phyloP scores from a whole-genome alignment of 2,888 invertebrate species.

The Eilema sororculum region DNA sequence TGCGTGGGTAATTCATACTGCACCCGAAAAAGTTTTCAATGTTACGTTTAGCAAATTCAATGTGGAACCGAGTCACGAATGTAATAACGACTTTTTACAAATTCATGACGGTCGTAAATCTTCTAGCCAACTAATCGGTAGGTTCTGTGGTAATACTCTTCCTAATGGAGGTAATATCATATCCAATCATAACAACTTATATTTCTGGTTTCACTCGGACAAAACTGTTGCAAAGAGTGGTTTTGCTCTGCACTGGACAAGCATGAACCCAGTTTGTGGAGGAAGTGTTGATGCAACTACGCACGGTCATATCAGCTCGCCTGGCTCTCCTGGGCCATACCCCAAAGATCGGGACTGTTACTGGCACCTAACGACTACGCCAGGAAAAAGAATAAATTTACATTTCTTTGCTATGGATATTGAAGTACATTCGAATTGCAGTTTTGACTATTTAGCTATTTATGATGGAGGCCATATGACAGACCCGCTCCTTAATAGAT shows the following conservation, averaged over 20 bases:
- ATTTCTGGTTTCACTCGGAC: constrained; percentile 94
- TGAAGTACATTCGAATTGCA: constrained; percentile 92
- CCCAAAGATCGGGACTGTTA: constrained; percentile 94
- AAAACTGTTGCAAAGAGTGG: constrained; percentile 88
- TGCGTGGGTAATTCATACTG: constrained; percentile 93
- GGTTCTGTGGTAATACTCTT: constrained; percentile 91
- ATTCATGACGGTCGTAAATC: constrained; percentile 94
- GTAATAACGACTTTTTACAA: constrained; percentile 91
- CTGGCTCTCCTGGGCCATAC: constrained; percentile 96
- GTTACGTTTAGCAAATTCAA: constrained; percentile 93
- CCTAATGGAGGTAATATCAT: constrained; percentile 91
- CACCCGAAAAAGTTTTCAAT: constrained; percentile 90
- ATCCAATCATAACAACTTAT: constrained; percentile 92
- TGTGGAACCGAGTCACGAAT: constrained; percentile 89
- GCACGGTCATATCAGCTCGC: constrained; percentile 93
- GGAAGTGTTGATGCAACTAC: constrained; percentile 87
- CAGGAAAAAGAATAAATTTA: constrained; percentile 92
- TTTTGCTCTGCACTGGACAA: constrained; percentile 93
- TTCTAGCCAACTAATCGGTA: constrained; percentile 90
- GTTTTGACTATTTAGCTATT: constrained; percentile 91
- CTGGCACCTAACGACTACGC: constrained; percentile 90
- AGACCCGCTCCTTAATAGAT: constrained; percentile 87
- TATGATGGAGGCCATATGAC: constrained; percentile 83
- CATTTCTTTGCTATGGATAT: constrained; percentile 94
- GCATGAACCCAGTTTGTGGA: constrained; percentile 91